These are phyloP conservation scores for Phalacrocorax aristotelis DNA, from an alignment of 2,113 vertebrate genomes.

Conservation along the genomic window DNA sequence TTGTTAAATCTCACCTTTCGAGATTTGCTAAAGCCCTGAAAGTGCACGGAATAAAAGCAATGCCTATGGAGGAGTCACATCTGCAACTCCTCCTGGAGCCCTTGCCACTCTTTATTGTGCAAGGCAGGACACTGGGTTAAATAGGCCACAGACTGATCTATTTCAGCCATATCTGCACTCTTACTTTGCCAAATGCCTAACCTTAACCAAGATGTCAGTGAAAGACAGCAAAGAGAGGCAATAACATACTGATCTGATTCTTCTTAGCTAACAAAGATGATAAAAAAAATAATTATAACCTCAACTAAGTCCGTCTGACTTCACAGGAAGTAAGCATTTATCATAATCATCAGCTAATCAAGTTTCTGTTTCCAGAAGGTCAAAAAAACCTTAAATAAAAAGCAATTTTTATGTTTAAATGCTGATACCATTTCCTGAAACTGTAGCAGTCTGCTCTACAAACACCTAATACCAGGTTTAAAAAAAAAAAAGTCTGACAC, in stretches of 20 bases:
- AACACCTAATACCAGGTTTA: not conserved
- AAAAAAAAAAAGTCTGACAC: not conserved
- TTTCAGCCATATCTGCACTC: not conserved
- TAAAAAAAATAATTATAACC: slow-evolving; percentile 17
- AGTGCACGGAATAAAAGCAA: not conserved
- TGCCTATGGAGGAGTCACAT: not conserved
- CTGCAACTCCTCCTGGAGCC: not conserved
- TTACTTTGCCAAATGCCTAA: not conserved
- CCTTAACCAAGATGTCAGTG: not conserved
- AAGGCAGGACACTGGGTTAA: not conserved
- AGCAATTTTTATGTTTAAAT: not conserved
- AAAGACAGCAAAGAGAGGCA: not conserved
- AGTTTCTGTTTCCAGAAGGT: not conserved
- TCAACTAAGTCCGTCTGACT: not conserved
- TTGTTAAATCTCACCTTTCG: not conserved
- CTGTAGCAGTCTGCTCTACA: not conserved
- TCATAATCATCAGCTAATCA: slow-evolving; percentile 18
- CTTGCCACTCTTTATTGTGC: not conserved
- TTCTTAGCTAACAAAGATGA: not conserved
- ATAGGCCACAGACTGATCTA: accelerated
- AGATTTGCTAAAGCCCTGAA: too few relatives aligned
- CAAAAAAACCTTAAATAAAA: slow-evolving; percentile 8
- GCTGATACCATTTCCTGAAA: not conserved
- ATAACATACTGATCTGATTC: not conserved
- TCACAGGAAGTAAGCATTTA: slow-evolving; percentile 18